Evolutionary conservation across 2,797 vertebrate species (phyloP), one percentile per base, ranked within the genome.

Genomic region (Clarias pachynema): DNA sequence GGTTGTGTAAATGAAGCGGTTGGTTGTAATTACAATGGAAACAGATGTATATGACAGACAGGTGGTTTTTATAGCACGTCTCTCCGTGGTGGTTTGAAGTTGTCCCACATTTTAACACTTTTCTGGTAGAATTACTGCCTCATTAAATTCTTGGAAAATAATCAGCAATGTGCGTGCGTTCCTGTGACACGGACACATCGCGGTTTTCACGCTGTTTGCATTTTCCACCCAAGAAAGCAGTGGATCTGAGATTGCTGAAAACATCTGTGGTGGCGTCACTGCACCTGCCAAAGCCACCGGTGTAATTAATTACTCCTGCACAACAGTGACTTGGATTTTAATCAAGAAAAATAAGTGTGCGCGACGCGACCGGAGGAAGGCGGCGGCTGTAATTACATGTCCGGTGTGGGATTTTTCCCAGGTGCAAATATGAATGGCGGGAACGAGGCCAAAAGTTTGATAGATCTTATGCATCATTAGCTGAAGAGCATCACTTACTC

Each of bases 281-380:
- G 85, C 90, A 88, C 87, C 88, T 90, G 87, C 88, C 85, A 88
- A 80, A 84, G 75, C 79, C 57, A 5, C 75, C 69, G 56, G 34
- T 70, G 70, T 85, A 89, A 90, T 91, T 79, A 91, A 90, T 91
- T 85, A 78, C 69, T 87, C 88, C 84, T 85, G 65, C 75, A 85
- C 90, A 85, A 88, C 84, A 89, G 65, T 74, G 83, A 86, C 84
- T 89, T 86, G 86, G 82, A 88, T 89, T 83, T 87, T 89, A 91
- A 91, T 92, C 88, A 90, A 84, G 88, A 86, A 85, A 89, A 87
- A 89, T 81, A 84, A 85, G 84, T 63, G 24, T 66, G 77, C 86
- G 84, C 59, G 66, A 88, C 73, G 75, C 83, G 77, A 68, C 78
- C 53, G n/a, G 81, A 81, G 81, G 65, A 79, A 88, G 63, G 62